Conservation (phyloP, 2,888 invertebrate species). For the Tholera decimalis region DNA sequence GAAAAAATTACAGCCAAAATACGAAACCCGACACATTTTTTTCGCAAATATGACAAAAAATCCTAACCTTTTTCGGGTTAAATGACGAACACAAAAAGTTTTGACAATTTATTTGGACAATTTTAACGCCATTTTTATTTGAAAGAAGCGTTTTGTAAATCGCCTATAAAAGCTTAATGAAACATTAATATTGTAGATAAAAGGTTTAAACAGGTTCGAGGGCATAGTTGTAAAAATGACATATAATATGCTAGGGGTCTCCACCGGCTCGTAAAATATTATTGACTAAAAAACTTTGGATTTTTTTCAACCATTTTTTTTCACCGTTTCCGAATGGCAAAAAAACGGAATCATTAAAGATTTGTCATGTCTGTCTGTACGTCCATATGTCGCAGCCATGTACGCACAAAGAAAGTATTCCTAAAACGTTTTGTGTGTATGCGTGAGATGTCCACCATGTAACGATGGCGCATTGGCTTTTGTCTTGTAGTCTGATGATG, state of each 20-base stretch:
- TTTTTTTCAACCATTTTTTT: conserved; percentile 68
- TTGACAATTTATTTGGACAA: conserved; percentile 36
- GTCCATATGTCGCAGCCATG: too few relatives aligned
- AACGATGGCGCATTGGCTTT: too few relatives aligned
- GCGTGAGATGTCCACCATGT: too few relatives aligned
- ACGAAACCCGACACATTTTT: conserved; percentile 21
- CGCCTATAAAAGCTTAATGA: conserved; percentile 74
- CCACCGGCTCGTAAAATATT: conserved; percentile 71
- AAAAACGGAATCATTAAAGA: too few relatives aligned
- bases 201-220: conserved; percentile 70
- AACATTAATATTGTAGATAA: conserved; percentile 80
- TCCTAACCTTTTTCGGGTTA: not conserved
- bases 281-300: conserved; percentile 71
- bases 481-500: too few relatives aligned
- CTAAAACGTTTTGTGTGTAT: too few relatives aligned
- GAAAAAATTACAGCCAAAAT: conserved; percentile 49
- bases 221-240: conserved; percentile 79
- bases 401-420: too few relatives aligned
- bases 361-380: too few relatives aligned
- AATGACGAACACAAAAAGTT: conserved; percentile 24
- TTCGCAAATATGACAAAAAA: conserved; percentile 25
- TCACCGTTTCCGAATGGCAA: too few relatives aligned
- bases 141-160: conserved; percentile 64
- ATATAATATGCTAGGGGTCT: conserved; percentile 74
- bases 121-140: conserved; percentile 48